Percentiles rank a stretch among this genome's conserved stretches.
phyloP scores from a whole-genome alignment of 2,113 vertebrate species.

The Gambusia affinis region DNA sequence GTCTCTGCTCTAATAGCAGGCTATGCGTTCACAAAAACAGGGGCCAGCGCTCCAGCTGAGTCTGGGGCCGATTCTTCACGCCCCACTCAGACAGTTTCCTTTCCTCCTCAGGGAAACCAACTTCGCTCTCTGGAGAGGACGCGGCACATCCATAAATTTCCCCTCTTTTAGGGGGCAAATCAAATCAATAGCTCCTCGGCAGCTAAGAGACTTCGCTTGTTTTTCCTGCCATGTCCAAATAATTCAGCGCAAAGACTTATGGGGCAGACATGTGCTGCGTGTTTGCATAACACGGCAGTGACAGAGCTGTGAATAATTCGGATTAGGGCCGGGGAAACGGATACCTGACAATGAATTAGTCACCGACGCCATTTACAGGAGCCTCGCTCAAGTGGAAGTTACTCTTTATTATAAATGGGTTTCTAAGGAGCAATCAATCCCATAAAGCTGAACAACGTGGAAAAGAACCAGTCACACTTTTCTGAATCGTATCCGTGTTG shows the following conservation, averaged over 20 bases:
- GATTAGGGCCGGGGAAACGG: constrained; percentile 52
- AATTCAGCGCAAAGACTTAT: constrained; percentile 69
- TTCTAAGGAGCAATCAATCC: constrained; percentile 17
- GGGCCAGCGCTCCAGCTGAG: constrained; percentile 40
- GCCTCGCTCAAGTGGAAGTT: constrained; percentile 25
- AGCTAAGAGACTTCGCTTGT: constrained; percentile 64
- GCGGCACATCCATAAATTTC: constrained; percentile 63
- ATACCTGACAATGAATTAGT: constrained; percentile 41
- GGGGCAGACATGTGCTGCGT: constrained; percentile 51
- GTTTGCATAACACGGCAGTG: constrained; percentile 61
- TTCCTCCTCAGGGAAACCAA: constrained; percentile 62
- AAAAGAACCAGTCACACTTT: constrained; percentile 28
- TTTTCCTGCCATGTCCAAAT: constrained; percentile 59
- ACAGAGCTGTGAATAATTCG: constrained; percentile 56
- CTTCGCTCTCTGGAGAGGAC: constrained; percentile 60
- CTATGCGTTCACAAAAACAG: constrained; percentile 20
- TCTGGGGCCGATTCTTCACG: constrained; percentile 68
- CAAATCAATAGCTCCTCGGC: constrained; percentile 67
- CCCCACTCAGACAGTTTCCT: constrained; percentile 58
- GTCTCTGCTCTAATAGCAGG: constrained; percentile 72
- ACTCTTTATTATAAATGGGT: constrained; percentile 15
- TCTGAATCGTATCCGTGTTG: constrained; percentile 30
- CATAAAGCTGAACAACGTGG: constrained; percentile 19
- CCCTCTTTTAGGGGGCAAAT: constrained; percentile 68
- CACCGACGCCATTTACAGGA: constrained; percentile 37